These are phyloP conservation scores for Phasianus colchicus DNA, from an alignment of 2,113 vertebrate species.

Conservation along the genomic window DNA sequence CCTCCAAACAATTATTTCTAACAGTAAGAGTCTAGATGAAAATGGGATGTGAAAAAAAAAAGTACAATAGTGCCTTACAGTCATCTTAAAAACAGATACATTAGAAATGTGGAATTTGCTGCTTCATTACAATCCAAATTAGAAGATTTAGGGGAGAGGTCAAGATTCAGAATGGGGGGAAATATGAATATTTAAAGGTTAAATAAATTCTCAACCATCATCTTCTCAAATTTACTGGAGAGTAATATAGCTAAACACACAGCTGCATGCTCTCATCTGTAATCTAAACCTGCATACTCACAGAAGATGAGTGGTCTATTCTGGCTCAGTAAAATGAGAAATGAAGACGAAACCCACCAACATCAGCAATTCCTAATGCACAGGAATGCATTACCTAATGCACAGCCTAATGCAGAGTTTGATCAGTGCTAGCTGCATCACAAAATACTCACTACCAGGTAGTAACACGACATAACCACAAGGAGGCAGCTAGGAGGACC, in stretches of 20 bases:
- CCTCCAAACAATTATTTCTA: not conserved
- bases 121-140: not conserved
- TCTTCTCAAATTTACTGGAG: not conserved
- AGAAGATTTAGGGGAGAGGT: not conserved
- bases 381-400: rapidly evolving
- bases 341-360: rapidly evolving
- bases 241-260: not conserved
- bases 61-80: not conserved
- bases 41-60: rapidly evolving
- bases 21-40: not conserved
- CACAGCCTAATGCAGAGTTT: not conserved
- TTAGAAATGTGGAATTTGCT: not conserved
- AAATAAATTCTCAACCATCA: not conserved
- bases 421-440: not conserved
- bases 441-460: not conserved
- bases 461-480: not conserved
- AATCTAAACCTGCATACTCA: not conserved
- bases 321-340: not conserved
- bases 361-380: rapidly evolving
- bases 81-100: not conserved
- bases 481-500: not conserved
- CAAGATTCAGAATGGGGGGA: not conserved
- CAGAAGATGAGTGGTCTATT: not conserved
- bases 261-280: not conserved
- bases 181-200: not conserved